Base-by-base conservation (phyloP, 1,140 invertebrate genomes). In the Cataglyphis hispanica region DNA sequence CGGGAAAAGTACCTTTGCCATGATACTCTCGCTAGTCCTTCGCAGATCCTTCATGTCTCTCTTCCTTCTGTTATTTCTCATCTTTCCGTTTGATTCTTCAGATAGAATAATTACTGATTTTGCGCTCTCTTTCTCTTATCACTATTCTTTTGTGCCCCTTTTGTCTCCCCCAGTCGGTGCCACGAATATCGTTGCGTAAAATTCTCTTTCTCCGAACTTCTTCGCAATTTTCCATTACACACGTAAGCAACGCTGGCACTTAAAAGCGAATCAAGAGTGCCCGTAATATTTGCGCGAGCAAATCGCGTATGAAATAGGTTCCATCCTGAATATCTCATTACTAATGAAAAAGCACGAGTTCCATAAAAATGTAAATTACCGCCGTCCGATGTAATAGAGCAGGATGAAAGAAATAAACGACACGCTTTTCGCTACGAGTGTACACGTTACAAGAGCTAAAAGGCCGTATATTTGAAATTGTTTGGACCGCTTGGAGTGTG, bases 101-200 rank as follows among this genome's bases (percentile, higher is more conserved):
- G 43, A 72, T 25, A 72, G 50, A 66, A 63, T 78, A 78, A 67
- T 78, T 43, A 66, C 40, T 43, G 76, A 66, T 78, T 63, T 78
- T 22, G 27, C 19, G 27, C 27, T 63, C 37, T 40, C 37, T 64
- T 19, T 4, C 13, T 22, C 11, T 19, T 43, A 0, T 4, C 75
- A 1, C 46, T 50, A 50, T 7, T 10, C 13, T 11, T 46, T 34
- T 31, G 16, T 16, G 7, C 25, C 13, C n/a, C n/a, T n/a, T n/a
- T n/a, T 75, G 8, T 22, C 56, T 76, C 56, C 22, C 53, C 13
- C 16, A 3, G 13, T 56, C 37, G 46, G 22, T 16, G 46, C 11
- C 6, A 7, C 1, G 5, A 16, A 31, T 46, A n/a, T 34, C 69
- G 25, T 72, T 19, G 27, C 10, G 69, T 2, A 19, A 58, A 37